Evolutionary conservation across 2,113 vertebrate species (phyloP), one percentile per base, ranked within the genome.

Genomic region (Leucosticte australis): DNA sequence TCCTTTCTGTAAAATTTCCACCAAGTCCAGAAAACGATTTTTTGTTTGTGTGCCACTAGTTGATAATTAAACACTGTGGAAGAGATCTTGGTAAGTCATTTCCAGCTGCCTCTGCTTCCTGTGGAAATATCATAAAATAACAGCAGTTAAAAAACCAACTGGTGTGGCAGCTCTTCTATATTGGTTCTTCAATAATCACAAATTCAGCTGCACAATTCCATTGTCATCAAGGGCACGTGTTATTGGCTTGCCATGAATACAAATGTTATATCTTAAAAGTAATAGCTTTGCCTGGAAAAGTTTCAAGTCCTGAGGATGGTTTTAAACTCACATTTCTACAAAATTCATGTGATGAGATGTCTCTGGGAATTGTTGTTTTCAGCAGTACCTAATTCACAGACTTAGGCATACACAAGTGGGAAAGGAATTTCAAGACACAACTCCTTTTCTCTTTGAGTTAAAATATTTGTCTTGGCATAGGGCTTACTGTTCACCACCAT

Each of bases 271-370:
- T 69, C 20, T 89, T 89, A 68, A 95, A 92, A 80, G 74, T 49
- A 50, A 83, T 67, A 57, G 16, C 39, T 87, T 70, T 95, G 64
- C 8, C 60, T 88, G 55, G 89, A 92, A 50, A 2, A 30, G 7
- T 63, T 95, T 92, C 87, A 89, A 75, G 22, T 46, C 30, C 30
- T 13, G 7, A 57, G 31, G 50, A 59, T 49, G 8, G n/a, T 85
- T 97, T 96, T 87, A 92, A 79, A 63, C 20, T 56, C 33, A 64
- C 6, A 83, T 83, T 95, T 95, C 86, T 90, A 67, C 73, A 80
- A 74, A 69, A 90, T 85, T 75, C 19, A 27, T 71, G 10, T 71
- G 53, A 89, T 83, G 65, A 94, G 9, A 79, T 4, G 65, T 87
- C 15, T 95, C 57, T 86, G 79, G 60, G 37, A 94, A 55, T 52